Evolutionary conservation across 1,140 invertebrate genomes (phyloP).

Genomic region (Caerostris extrusa): DNA sequence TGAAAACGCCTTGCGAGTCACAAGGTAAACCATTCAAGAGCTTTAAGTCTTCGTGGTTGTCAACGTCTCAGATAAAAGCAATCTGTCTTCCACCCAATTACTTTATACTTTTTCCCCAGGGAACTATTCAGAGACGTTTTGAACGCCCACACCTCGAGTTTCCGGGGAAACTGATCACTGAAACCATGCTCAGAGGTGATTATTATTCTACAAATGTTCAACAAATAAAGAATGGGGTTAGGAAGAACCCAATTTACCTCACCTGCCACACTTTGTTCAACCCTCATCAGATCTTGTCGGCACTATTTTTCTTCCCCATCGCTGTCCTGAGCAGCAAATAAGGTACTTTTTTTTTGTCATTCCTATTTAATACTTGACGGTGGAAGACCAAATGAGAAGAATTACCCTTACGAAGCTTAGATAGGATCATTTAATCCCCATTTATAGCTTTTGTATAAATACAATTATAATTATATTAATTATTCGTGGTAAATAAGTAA

Average conservation of each 20-base stretch:
- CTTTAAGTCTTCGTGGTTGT: background rate
- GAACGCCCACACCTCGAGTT: background rate
- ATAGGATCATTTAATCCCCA: too few species aligned
- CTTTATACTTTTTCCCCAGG: background rate
- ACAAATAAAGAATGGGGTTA: conserved; percentile 1
- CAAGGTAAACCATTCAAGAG: background rate
- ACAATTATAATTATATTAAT: too few species aligned
- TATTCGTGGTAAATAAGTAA: too few species aligned
- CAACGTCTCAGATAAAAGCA: background rate
- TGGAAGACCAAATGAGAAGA: background rate
- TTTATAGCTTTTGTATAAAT: too few species aligned
- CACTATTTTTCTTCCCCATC: background rate
- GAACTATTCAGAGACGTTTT: background rate
- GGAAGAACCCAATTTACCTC: conserved; percentile 1
- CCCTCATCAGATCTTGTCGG: background rate
- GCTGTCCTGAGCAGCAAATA: background rate
- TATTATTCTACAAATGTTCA: conserved; percentile 26
- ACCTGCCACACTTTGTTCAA: background rate
- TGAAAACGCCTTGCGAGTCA: background rate
- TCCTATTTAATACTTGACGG: too few species aligned
- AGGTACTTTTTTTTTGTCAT: background rate
- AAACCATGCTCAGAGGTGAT: background rate
- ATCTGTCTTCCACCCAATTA: conserved; percentile 29
- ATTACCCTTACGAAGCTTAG: too few species aligned
- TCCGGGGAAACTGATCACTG: background rate